A percentile compares a stretch with the other conserved stretches of the same genome.
phyloP scores from a whole-genome alignment of 2,113 vertebrate species.

The Brachirus orientalis region DNA sequence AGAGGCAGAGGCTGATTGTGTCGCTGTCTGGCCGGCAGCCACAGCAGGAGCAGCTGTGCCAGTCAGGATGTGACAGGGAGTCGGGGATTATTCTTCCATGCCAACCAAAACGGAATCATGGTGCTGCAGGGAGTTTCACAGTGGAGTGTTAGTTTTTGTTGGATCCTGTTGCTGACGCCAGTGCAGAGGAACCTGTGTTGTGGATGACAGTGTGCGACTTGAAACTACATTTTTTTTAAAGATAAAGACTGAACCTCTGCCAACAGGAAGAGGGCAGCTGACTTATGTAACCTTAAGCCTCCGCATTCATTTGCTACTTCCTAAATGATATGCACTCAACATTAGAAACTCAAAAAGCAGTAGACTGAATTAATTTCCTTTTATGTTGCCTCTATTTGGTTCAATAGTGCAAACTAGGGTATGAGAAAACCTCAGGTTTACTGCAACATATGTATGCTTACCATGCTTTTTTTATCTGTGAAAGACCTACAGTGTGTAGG shows the following conservation, averaged over 20 bases:
- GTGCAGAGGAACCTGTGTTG: slow-evolving; percentile 24
- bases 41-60: slow-evolving; percentile 25
- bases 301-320: slow-evolving; percentile 24
- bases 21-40: slow-evolving; percentile 39
- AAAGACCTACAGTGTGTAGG: neutral
- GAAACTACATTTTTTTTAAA: slow-evolving; percentile 23
- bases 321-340: slow-evolving; percentile 29
- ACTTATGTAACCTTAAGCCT: slow-evolving; percentile 22
- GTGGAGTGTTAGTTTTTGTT: slow-evolving; percentile 56
- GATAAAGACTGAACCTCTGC: slow-evolving; percentile 32
- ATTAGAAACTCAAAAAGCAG: neutral
- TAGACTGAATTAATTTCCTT: slow-evolving; percentile 8
- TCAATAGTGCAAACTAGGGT: neutral
- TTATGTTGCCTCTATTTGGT: neutral
- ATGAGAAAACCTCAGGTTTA: neutral
- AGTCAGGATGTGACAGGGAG: slow-evolving; percentile 28
- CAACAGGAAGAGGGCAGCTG: slow-evolving; percentile 40
- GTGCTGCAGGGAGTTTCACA: slow-evolving; percentile 47
- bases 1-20: slow-evolving; percentile 21
- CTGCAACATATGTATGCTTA: neutral
- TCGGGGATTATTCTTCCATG: slow-evolving; percentile 45
- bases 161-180: slow-evolving; percentile 33
- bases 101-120: slow-evolving; percentile 58
- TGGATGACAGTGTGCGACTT: slow-evolving; percentile 4
- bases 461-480: neutral